Conservation (phyloP, 2,113 vertebrate genomes). For the Echinops telfairi region DNA sequence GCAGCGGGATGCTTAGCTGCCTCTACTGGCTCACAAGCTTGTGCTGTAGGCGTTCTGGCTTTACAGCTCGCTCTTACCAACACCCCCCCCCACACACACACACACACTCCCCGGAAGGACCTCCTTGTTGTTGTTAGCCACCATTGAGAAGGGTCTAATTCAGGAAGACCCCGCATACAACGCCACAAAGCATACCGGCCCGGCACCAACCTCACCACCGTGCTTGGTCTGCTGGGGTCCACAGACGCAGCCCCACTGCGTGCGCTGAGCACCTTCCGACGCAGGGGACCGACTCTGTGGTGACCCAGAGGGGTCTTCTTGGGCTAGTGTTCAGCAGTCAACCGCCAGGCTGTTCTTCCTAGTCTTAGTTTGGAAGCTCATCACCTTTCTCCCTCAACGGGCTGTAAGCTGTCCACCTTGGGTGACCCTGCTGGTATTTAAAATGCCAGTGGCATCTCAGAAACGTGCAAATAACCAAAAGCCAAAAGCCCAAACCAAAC, state of each 20-base stretch:
- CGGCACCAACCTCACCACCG: too few relatives aligned
- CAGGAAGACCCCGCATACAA: not conserved
- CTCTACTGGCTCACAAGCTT: not conserved
- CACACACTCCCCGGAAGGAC: too few relatives aligned
- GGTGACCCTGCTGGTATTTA: not conserved
- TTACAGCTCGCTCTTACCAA: too few relatives aligned
- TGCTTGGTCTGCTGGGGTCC: not conserved
- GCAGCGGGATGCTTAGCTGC: not conserved
- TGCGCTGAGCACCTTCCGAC: not conserved
- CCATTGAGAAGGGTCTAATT: not conserved
- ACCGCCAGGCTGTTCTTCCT: not conserved
- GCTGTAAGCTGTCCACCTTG: not conserved
- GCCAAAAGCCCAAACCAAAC: not conserved
- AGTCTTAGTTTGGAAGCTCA: not conserved
- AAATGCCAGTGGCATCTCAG: not conserved
- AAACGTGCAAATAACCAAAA: not conserved
- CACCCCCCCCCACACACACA: fast-evolving
- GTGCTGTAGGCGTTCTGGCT: not conserved
- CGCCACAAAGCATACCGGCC: not conserved
- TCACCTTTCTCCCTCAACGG: too few relatives aligned
- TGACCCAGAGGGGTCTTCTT: not conserved
- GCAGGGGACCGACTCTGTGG: not conserved
- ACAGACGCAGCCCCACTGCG: not conserved
- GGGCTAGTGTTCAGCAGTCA: not conserved
- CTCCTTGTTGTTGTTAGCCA: not conserved